Evolutionary conservation across 2,113 vertebrate species (phyloP), one percentile per base, ranked within the genome.

Genomic region (Brevimyrus niger): DNA sequence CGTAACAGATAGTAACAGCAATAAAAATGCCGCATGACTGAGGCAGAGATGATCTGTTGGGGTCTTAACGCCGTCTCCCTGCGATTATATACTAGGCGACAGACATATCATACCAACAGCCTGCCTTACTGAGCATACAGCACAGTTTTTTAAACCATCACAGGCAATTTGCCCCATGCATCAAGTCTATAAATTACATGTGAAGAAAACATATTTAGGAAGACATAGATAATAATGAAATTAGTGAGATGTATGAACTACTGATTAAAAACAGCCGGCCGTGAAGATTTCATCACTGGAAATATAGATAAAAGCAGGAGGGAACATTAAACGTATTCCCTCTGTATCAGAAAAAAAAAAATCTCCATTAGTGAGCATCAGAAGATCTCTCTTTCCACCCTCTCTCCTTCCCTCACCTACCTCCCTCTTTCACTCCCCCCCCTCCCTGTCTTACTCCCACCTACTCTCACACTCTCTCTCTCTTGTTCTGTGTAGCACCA

Each of bases 351-450:
- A 17, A 55, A 35, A 42, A 82, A 82, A 47, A 48, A 23, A 11
- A 11, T 88, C 88, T 44, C 23, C 23, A 89, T 89, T 89, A 86
- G 44, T 61, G 82, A 84, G 27, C 42, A 15, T 23, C 51, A 86
- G 38, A 86, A 42, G n/a, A 86, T 61, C n/a, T 50, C 15, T 19
- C 44, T 65, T 53, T 53, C 17, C 51, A 53, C 17, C 19, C 44
- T 86, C 44, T 65, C 80, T 5, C 48, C 11, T 11, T 13, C 88
- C 35, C 21, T 61, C 35, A 65, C 58, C 58, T 84, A 21, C 17
- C 31, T 38, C 65, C 15, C 15, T 88, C 38, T 31, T 35, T 31
- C 46, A 27, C 4, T 15, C 69, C 27, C 35, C 58, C 27, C n/a
- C 58, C 15, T 9, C 13, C 53, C 17, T n/a, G 46, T 48, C 51